These are phyloP conservation scores for Stegodyphus mimosarum DNA, from an alignment of 1,140 invertebrate genomes.

Conservation along the genomic window DNA sequence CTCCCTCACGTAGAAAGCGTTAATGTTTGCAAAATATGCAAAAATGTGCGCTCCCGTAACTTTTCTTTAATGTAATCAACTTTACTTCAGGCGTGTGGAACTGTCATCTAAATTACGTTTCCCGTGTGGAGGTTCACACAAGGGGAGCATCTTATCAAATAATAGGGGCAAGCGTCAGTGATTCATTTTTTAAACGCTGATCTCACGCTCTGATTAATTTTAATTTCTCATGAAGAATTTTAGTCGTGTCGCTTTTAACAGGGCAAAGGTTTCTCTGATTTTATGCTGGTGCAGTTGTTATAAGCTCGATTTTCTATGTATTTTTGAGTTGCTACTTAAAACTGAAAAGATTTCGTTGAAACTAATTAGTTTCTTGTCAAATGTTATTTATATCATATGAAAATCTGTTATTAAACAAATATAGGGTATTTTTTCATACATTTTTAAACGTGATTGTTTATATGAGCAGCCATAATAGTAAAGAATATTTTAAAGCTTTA, in stretches of 20 bases:
- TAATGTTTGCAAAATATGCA: slow-evolving; percentile 35
- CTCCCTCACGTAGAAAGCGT: slow-evolving; percentile 17
- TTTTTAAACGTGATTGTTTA: no score
- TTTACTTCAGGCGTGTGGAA: slow-evolving; percentile 50
- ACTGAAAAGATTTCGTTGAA: no score
- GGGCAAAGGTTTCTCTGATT: neutral
- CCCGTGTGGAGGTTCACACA: slow-evolving; percentile 30
- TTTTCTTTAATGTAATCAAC: slow-evolving; percentile 55
- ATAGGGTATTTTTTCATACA: no score
- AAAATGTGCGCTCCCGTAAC: slow-evolving; percentile 17
- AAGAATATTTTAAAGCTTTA: no score
- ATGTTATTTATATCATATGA: no score
- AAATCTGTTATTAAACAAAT: no score
- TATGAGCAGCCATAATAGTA: no score
- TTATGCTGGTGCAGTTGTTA: no score
- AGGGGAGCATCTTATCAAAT: slow-evolving; percentile 54
- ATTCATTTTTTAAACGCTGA: slow-evolving; percentile 61
- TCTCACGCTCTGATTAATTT: slow-evolving; percentile 58
- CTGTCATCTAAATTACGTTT: slow-evolving; percentile 57
- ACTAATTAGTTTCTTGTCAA: no score
- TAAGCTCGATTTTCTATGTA: no score
- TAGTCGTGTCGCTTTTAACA: slow-evolving; percentile 17
- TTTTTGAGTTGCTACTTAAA: no score
- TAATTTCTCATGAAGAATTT: slow-evolving; percentile 53
- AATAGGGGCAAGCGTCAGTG: slow-evolving; percentile 53